Conservation (phyloP, 2,888 invertebrate species). For the Tetragonisca angustula region DNA sequence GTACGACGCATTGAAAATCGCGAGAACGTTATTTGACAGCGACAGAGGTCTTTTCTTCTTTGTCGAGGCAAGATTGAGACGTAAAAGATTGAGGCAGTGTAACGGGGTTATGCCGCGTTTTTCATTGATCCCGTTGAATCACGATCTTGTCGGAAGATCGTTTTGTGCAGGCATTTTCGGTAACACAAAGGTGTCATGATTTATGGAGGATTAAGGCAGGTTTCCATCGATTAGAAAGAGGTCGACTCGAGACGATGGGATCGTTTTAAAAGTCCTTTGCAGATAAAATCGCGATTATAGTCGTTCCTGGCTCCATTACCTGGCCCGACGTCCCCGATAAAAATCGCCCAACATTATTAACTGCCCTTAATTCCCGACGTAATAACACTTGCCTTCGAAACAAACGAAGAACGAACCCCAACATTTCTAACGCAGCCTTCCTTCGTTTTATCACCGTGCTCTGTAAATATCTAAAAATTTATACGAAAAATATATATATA, state of each 20-base stretch:
- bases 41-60: background rate
- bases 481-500: no score
- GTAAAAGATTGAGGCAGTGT: background rate
- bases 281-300: conserved; percentile 28
- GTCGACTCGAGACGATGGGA: background rate
- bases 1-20: no score
- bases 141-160: background rate
- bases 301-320: conserved; percentile 21
- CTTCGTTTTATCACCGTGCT: no score
- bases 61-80: background rate
- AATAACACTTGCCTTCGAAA: background rate
- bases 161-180: background rate
- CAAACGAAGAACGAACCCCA: background rate
- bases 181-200: background rate
- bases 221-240: conserved; percentile 7
- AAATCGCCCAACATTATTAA: conserved; percentile 4
- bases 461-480: no score
- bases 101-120: background rate
- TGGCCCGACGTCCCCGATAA: conserved; percentile 16
- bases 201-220: conserved; percentile 1
- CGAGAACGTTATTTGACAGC: no score
- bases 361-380: conserved; percentile 20
- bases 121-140: background rate
- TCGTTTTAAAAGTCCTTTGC: conserved; percentile 11
- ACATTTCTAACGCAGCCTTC: background rate